phyloP scores from a whole-genome alignment of 2,888 invertebrate genomes.

The Polydrusus cervinus region DNA sequence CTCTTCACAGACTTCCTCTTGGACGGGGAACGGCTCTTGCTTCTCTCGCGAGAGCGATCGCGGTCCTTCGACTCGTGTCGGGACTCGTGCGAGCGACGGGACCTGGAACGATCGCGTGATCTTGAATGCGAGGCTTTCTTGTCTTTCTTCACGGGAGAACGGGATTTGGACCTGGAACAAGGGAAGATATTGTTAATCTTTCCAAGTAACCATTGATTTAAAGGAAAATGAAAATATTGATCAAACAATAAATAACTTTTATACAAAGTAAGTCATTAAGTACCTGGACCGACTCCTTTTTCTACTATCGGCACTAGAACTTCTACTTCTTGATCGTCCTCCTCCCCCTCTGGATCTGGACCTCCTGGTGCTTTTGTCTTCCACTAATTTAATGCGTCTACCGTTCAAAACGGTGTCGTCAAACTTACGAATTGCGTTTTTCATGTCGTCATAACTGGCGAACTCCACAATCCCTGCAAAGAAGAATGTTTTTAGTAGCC shows the following conservation, averaged over 20 bases:
- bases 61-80: constrained; percentile 51
- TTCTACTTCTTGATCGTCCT: constrained; percentile 66
- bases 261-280: not conserved
- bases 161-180: constrained; percentile 68
- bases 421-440: constrained; percentile 93
- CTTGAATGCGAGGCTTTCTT: constrained; percentile 75
- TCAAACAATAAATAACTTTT: not conserved
- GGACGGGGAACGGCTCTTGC: constrained; percentile 62
- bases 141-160: constrained; percentile 62
- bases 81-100: constrained; percentile 49
- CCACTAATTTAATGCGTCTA: constrained; percentile 89
- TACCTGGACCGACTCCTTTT: constrained; percentile 50
- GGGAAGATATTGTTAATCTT: not conserved
- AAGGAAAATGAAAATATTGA: no score
- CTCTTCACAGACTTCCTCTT: constrained; percentile 53
- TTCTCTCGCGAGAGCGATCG: constrained; percentile 74
- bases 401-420: constrained; percentile 96
- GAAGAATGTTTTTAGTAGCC: not conserved
- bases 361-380: constrained; percentile 82
- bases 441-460: constrained; percentile 92
- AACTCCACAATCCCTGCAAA: constrained; percentile 86
- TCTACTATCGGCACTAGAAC: constrained; percentile 70
- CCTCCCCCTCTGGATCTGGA: constrained; percentile 68
- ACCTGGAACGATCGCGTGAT: constrained; percentile 70
- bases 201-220: no score